Conservation (phyloP, 2,888 invertebrate genomes). For the Rambutsinella grinnellia region DNA sequence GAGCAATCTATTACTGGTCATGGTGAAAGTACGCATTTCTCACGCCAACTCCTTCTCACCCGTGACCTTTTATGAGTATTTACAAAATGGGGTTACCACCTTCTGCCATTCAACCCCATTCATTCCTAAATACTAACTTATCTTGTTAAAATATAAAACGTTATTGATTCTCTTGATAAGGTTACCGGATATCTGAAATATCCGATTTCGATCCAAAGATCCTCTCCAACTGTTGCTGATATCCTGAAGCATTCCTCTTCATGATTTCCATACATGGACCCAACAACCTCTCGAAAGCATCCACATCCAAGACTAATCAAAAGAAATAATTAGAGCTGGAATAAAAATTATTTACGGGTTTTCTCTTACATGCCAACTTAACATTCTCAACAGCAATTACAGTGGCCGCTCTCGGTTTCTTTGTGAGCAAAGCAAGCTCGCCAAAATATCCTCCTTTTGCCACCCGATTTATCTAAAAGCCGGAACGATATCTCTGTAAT, state of each 20-base stretch:
- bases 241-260: constrained; percentile 97
- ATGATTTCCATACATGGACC: constrained; percentile 99
- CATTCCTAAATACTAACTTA: constrained; percentile 95
- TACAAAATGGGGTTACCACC: too few species aligned
- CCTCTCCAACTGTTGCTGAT: constrained; percentile 94
- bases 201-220: constrained; percentile 97
- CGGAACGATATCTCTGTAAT: too few species aligned
- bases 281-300: constrained; percentile 95
- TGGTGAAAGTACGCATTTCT: too few species aligned
- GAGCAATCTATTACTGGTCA: too few species aligned
- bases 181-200: too few species aligned
- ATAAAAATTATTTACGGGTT: constrained; percentile 68
- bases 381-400: constrained; percentile 86
- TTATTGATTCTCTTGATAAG: constrained; percentile 91
- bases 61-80: too few species aligned
- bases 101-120: too few species aligned
- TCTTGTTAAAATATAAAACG: constrained; percentile 95
- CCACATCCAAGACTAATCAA: constrained; percentile 97
- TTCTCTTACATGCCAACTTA: constrained; percentile 90
- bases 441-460: constrained; percentile 89
- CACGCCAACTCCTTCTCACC: too few species aligned
- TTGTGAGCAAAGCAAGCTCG: constrained; percentile 96
- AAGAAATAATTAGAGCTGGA: too few species aligned
- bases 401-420: constrained; percentile 94
- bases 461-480: constrained; percentile 74